A percentile compares a stretch with the other conserved stretches of the same genome.
Conservation (phyloP, 2,113 vertebrate genomes). For the Onychostoma macrolepis region DNA sequence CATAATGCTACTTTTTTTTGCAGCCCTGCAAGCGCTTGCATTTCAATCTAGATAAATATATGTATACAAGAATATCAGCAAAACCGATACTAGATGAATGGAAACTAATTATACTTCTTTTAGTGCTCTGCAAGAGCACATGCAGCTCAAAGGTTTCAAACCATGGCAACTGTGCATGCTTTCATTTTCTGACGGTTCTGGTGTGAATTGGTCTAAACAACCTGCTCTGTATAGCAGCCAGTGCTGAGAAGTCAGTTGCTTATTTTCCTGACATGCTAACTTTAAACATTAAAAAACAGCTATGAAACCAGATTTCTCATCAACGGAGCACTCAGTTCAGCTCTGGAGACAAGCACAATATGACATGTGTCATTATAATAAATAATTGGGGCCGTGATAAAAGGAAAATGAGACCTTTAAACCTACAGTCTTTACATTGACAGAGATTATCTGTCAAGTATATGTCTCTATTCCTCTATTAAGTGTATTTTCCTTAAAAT, state of each 20-base stretch:
- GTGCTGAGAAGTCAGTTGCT: not conserved
- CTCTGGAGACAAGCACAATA: slow-evolving; percentile 15
- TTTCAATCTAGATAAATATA: not conserved
- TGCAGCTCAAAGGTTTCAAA: not conserved
- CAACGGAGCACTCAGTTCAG: not conserved
- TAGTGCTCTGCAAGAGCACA: not conserved
- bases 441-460: slow-evolving; percentile 2
- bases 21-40: not conserved
- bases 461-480: slow-evolving; percentile 1
- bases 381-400: not conserved
- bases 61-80: not conserved
- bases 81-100: not conserved
- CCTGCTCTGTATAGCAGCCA: not conserved
- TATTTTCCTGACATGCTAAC: not conserved
- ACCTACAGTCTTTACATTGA: not conserved
- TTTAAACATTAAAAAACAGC: not conserved
- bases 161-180: not conserved
- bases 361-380: slow-evolving; percentile 25
- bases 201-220: not conserved
- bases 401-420: slow-evolving; percentile 7
- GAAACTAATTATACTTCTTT: not conserved
- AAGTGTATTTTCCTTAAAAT: not conserved
- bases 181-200: not conserved
- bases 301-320: not conserved
- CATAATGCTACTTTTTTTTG: not conserved